Base-by-base conservation (phyloP, 2,113 vertebrate species). In the Osmerus mordax region DNA sequence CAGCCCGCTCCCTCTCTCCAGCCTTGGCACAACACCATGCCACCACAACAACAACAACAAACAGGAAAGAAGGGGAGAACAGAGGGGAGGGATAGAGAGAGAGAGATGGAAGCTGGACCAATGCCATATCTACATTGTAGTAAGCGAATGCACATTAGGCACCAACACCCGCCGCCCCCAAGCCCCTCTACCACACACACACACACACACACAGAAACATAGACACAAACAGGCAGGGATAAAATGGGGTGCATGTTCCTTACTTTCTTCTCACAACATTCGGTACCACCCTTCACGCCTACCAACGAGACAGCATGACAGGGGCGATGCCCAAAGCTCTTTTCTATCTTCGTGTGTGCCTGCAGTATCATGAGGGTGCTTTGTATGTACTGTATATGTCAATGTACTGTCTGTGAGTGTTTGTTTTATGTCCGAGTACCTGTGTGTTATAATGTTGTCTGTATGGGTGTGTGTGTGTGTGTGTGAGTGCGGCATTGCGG, bases 91-190 rank as follows among this genome's bases (percentile, higher is more conserved):
- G 29, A 32, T 32, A 41, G 36, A 41, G 36, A 41, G 36, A 41
- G 36, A 41, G 36, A 41, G 36, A 21, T 21, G 21, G 0, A 12
- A 4, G 11, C 51, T 81, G 84, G 86, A 85, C 23, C 67, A 69
- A 58, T 41, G 78, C 86, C 88, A 82, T 23, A 56, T 71, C 70
- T 66, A 62, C 6, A 13, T 19, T 69, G 73, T 65, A 60, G 63
- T 0, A 81, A 87, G 78, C 80, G 80, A 87, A 86, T 84, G 84
- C 36, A 74, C 75, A 76, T 73, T 78, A 69, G 78, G 62, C 71
- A 59, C 78, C 55, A 72, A 61, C 3, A 7, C 0, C 36, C 56
- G 21, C n/a, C n/a, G 19, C 56, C 18, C 18, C 4, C 56, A 59
- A 18, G 19, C 56, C 18, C 65, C 62, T 55, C 58, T 65, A 52